Evolutionary conservation across 2,888 invertebrate species (phyloP).

Genomic region (Mechanitis mazaeus): DNA sequence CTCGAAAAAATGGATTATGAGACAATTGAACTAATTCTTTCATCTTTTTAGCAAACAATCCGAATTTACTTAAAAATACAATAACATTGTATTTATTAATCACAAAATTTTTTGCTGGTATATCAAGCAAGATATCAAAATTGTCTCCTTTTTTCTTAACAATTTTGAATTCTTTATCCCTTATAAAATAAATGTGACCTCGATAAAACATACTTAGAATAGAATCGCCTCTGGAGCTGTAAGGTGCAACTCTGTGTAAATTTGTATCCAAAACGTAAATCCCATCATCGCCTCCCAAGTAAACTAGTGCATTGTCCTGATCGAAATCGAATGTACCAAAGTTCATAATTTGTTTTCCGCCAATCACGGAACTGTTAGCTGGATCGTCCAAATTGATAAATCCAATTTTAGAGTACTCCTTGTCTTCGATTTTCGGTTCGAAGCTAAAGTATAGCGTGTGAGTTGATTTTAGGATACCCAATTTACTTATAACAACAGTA

Average conservation of each 20-base stretch:
- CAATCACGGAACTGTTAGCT: constrained; percentile 39
- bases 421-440: constrained; percentile 54
- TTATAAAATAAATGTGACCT: constrained; percentile 53
- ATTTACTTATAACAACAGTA: constrained; percentile 51
- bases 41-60: constrained; percentile 51
- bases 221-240: constrained; percentile 54
- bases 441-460: constrained; percentile 58
- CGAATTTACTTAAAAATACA: constrained; percentile 48
- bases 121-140: constrained; percentile 46
- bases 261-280: constrained; percentile 48
- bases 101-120: constrained; percentile 52
- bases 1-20: constrained; percentile 56
- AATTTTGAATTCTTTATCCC: constrained; percentile 45
- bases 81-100: constrained; percentile 52
- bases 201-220: constrained; percentile 54
- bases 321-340: constrained; percentile 63
- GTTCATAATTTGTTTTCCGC: constrained; percentile 44
- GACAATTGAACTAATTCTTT: constrained; percentile 44
- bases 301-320: constrained; percentile 51
- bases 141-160: constrained; percentile 50
- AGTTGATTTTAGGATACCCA: constrained; percentile 46
- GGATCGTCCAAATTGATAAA: constrained; percentile 51
- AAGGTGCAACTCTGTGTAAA: constrained; percentile 41
- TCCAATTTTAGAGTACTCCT: constrained; percentile 58
- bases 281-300: constrained; percentile 60